Evolutionary conservation across 2,888 invertebrate species (phyloP), one percentile per base, ranked within the genome.

Genomic region (Bibio marci): DNA sequence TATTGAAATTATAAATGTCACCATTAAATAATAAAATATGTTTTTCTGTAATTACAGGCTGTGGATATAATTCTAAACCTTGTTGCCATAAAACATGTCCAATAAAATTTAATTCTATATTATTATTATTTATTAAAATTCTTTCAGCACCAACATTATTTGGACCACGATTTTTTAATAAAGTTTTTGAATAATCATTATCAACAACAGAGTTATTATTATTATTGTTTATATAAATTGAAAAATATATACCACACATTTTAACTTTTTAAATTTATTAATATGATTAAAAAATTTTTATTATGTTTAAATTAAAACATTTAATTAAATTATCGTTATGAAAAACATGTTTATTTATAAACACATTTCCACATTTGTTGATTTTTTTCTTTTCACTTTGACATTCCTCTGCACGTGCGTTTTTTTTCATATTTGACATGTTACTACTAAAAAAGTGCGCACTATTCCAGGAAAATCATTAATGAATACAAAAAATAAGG

Each of bases 11-110:
- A 22, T 22, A 92, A 46, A 88, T 71, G 62, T 95, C 92, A 22
- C 92, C 94, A 66, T 94, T 94, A 67, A 81, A 90, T 17, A 90
- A 57, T 40, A 94, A 64, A 39, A 79, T 55, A 45, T 80, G 76
- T 18, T 68, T 64, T 28, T 66, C 55, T 10, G 60, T 58, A 54
- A 72, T 67, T 19, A 70, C 38, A 1, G 94, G 94, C 56, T 94
- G 94, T 25, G 51, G 48, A 3, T 69, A 67, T 3, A 75, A 52
- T 14, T 56, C 40, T 2, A 47, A 43, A 3, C 92, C 92, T 63
- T 91, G 85, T 59, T 86, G 78, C 81, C 91, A 90, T 36, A 94
- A 63, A 7, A 91, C 80, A 45, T 69, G 63, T 8, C 71, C 71
- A 53, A 44, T 48, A 25, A 59, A 51, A n/a, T 12, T 10, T 10